Evolutionary conservation across 2,113 vertebrate genomes (phyloP).

Genomic region (Mastomys natalensis): DNA sequence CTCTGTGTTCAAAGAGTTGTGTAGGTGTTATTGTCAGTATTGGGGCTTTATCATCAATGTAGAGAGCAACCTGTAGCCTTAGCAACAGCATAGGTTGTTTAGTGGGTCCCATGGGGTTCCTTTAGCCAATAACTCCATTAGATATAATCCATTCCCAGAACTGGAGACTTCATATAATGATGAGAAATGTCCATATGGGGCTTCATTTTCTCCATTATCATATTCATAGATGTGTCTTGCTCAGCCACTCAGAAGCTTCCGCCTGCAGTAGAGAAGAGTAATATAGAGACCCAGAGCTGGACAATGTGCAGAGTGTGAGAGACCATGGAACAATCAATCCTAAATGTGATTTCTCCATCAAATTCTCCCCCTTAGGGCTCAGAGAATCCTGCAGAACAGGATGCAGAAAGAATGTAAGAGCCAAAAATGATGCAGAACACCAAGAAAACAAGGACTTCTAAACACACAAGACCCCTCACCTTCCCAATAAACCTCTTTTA

Average conservation of each 20-base stretch:
- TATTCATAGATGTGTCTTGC: background rate
- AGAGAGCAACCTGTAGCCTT: background rate
- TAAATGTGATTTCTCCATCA: background rate
- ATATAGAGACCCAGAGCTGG: background rate
- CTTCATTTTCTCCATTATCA: background rate
- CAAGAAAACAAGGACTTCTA: background rate
- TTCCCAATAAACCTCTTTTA: too few relatives aligned
- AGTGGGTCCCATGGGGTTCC: background rate
- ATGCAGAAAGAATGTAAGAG: background rate
- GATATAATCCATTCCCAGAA: background rate
- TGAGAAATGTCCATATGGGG: background rate
- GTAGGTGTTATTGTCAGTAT: background rate
- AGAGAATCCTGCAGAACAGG: background rate
- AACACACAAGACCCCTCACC: background rate
- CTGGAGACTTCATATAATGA: background rate
- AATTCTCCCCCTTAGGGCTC: background rate
- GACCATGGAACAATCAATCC: background rate
- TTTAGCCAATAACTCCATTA: background rate
- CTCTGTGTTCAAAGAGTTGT: background rate
- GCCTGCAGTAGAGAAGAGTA: background rate
- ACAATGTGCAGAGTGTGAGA: background rate
- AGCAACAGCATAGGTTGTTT: background rate
- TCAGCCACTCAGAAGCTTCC: background rate
- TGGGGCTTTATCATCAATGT: background rate
- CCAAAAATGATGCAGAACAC: background rate